A percentile compares a stretch with the other conserved stretches of the same genome.
phyloP scores from a whole-genome alignment of 2,888 invertebrate genomes.

The Ommatoiulus sabulosus region DNA sequence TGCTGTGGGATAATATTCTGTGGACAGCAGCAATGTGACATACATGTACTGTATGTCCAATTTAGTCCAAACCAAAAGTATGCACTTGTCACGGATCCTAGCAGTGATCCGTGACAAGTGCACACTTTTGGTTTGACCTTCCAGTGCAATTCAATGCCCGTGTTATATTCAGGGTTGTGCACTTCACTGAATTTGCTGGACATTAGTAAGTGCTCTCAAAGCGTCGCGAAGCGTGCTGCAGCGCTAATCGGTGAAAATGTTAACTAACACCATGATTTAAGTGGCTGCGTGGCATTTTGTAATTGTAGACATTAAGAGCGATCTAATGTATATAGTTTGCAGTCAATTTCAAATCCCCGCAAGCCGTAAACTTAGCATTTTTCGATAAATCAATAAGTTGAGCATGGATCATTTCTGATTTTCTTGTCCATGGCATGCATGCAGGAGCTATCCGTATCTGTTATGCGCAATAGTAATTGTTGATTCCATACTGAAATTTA shows the following conservation, averaged over 20 bases:
- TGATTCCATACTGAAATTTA: background rate
- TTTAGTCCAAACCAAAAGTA: no score
- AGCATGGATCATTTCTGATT: background rate
- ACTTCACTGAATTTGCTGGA: background rate
- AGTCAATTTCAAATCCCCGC: background rate
- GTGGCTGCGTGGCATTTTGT: background rate
- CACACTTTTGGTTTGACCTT: no score
- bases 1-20: no score
- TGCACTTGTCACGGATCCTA: no score
- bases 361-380: background rate
- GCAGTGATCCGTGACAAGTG: no score
- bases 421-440: background rate
- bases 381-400: background rate
- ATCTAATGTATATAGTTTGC: background rate
- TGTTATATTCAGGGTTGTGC: background rate
- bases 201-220: background rate
- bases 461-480: background rate
- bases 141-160: background rate
- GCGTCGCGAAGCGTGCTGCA: background rate
- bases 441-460: background rate
- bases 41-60: no score
- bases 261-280: constrained; percentile 13
- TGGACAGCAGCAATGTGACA: no score
- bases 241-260: background rate
- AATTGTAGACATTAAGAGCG: constrained; percentile 22